Percentiles rank a stretch among this genome's conserved stretches.
Conservation (phyloP, 2,888 invertebrate genomes). For the Dorcus parallelipipedus region DNA sequence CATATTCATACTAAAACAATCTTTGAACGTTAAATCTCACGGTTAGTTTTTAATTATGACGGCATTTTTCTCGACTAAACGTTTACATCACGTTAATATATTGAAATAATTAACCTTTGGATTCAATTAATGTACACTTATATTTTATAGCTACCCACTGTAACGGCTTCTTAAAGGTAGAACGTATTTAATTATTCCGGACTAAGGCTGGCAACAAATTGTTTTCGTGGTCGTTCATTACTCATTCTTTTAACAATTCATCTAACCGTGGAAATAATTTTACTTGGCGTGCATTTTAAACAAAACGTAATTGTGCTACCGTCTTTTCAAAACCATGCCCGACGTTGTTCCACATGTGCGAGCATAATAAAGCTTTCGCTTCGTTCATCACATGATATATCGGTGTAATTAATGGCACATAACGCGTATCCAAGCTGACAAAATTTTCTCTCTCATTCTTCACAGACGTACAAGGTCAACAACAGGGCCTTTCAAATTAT, state of each 20-base stretch:
- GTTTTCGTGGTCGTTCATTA: constrained; percentile 39
- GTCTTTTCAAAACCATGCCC: constrained; percentile 19
- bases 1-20: no score
- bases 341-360: constrained; percentile 2
- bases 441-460: no score
- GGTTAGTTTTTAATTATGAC: no score
- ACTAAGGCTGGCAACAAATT: constrained; percentile 32
- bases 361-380: neutral
- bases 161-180: constrained; percentile 13
- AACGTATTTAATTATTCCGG: constrained; percentile 31
- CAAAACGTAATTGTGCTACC: constrained; percentile 33
- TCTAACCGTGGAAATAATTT: constrained; percentile 37
- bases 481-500: no score
- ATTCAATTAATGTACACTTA: constrained; percentile 1
- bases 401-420: no score
- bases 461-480: no score
- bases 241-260: constrained; percentile 41
- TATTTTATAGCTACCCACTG: neutral
- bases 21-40: no score
- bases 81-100: neutral
- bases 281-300: constrained; percentile 32
- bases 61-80: no score
- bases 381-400: no score
- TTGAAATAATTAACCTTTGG: constrained; percentile 4
- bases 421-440: no score